Base-by-base conservation (phyloP, 2,888 invertebrate species). In the Watsonalla cultraria region DNA sequence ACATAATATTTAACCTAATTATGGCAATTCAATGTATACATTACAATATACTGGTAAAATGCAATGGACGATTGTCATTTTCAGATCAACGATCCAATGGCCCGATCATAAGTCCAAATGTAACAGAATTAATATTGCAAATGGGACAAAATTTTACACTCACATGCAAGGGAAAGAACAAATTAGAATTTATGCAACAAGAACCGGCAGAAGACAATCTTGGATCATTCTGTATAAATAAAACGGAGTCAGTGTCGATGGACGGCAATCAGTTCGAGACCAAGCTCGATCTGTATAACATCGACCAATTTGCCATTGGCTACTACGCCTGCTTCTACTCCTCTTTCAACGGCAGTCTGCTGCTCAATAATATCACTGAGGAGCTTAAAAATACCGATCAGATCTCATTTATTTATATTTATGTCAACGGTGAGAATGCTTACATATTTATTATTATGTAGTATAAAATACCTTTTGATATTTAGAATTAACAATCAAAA, bases 251-350 rank as follows among this genome's bases (percentile, higher is more conserved):
- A 46, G 11, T 24, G 13, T 61, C 63, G 45, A 54, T 71, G 42
- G 76, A 78, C 42, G 64, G 64, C 35, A 72, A 74, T 61, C 70
- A 78, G 54, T 92, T 83, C 68, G 89, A 91, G 61, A 78, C 86
- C 48, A 76, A 78, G 52, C 76, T 94, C 39, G 78, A 89, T 46
- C 63, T 93, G 34, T 70, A 65, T 48, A 79, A 90, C 51, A 87
- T 92, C 5, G 80, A 85, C 47, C 82, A 81, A 13, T 78, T 78
- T 15, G 78, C 91, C 52, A 92, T 93, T 53, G 92, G 92, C 49
- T 92, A 88, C 70, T 93, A 92, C 63, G 92, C 90, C 58, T 93
- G 93, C 68, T 82, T 87, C 51, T 91, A 92, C 64, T 70, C 78
- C 47, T 68, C 73, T 7, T 62, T 91, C 14, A 81, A 90, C 58